Conservation (phyloP, 2,888 invertebrate genomes). For the Sabatieria punctata region DNA sequence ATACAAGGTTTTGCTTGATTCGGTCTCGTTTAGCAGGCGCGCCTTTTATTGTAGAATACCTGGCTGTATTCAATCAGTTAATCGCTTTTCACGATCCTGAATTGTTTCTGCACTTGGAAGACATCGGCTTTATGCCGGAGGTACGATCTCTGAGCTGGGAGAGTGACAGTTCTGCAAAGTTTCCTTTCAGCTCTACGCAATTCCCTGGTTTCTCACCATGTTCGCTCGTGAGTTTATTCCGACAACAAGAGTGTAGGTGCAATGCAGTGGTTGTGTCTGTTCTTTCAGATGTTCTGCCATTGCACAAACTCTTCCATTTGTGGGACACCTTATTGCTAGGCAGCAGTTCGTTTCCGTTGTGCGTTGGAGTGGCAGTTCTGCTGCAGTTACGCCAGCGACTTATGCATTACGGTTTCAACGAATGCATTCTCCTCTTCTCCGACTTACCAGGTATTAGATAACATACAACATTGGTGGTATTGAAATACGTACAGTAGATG, state of each 20-base stretch:
- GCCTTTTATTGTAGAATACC: constrained; percentile 49
- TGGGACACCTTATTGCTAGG: constrained; percentile 92
- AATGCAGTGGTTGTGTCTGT: constrained; percentile 8
- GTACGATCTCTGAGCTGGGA: constrained; percentile 21
- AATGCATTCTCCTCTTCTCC: constrained; percentile 93
- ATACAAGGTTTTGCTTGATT: constrained; percentile 48
- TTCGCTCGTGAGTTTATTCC: constrained; percentile 62
- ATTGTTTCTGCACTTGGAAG: constrained; percentile 70
- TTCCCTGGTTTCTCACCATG: constrained; percentile 98
- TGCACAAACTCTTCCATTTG: constrained; percentile 87
- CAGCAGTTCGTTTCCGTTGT: constrained; percentile 77
- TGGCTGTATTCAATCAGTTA: constrained; percentile 87
- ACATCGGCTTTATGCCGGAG: constrained; percentile 83
- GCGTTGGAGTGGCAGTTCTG: constrained; percentile 80
- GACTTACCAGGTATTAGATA: constrained; percentile 72
- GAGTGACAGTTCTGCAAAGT: background rate
- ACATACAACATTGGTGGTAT: too few species aligned
- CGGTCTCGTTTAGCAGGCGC: constrained; percentile 49
- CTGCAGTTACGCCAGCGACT: constrained; percentile 66
- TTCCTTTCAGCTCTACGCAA: constrained; percentile 57
- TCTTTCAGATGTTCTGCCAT: constrained; percentile 72
- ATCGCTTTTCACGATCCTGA: constrained; percentile 86
- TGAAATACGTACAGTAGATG: too few species aligned
- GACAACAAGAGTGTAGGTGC: background rate
- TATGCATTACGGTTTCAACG: constrained; percentile 81